Evolutionary conservation across 2,797 vertebrate genomes (phyloP).

Genomic region (Cheirogaleus major): DNA sequence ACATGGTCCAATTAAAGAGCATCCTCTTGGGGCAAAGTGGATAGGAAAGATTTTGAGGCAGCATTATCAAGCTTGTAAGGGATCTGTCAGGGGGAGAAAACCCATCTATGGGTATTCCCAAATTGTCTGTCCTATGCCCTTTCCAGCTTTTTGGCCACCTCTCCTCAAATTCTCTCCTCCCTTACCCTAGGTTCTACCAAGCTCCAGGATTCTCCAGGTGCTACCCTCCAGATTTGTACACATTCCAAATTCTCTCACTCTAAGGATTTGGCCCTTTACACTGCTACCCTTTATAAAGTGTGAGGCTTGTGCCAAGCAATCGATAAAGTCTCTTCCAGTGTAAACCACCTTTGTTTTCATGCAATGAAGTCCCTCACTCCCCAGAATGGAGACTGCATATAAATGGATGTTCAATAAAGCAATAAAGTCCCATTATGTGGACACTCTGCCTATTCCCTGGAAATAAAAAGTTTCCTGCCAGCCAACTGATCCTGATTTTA

Average conservation of each 20-base stretch:
- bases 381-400: neutral
- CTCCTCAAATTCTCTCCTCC: neutral
- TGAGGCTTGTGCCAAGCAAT: neutral
- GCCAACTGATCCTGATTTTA: neutral
- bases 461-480: constrained; percentile 27
- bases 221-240: neutral
- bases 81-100: neutral
- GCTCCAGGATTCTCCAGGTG: neutral
- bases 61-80: neutral
- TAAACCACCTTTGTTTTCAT: neutral
- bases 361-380: neutral
- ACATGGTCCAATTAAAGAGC: neutral
- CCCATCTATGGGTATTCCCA: neutral
- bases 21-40: neutral
- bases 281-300: neutral
- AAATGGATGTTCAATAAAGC: neutral
- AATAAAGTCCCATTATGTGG: neutral
- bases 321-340: neutral
- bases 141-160: neutral
- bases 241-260: neutral
- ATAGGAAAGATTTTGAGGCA: neutral
- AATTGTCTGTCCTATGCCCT: neutral
- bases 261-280: neutral
- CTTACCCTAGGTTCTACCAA: neutral
- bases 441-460: neutral